These are phyloP conservation scores for Pseudomyrmex concolor DNA, from an alignment of 1,140 invertebrate species.

Conservation along the genomic window DNA sequence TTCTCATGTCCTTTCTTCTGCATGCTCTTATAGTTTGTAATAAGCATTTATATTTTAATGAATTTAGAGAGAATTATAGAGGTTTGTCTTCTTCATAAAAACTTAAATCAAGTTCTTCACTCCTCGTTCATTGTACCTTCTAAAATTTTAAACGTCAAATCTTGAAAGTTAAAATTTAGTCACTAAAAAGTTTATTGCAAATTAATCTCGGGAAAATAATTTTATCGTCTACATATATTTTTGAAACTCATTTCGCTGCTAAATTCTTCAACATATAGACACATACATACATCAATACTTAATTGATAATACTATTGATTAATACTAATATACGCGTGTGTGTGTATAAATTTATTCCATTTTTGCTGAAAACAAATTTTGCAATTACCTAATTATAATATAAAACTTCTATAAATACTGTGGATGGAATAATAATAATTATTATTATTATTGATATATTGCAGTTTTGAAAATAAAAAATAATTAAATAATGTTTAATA, in stretches of 20 bases:
- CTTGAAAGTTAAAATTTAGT: constrained; percentile 1
- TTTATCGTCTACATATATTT: background rate
- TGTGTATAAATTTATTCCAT: no score
- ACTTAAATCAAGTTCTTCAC: background rate
- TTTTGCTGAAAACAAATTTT: no score
- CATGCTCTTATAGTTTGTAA: background rate
- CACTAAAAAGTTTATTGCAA: constrained; percentile 9
- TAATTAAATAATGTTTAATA: no score
- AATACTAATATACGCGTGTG: no score
- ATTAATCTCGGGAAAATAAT: background rate
- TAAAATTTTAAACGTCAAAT: constrained; percentile 4
- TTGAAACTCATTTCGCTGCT: constrained; percentile 5
- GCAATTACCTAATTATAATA: no score
- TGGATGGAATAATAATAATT: no score
- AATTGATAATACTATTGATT: no score
- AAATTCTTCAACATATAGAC: background rate
- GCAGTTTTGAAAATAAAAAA: no score
- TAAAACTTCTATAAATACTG: no score
- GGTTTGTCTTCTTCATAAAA: background rate
- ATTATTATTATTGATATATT: no score
- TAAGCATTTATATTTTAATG: constrained; percentile 30
- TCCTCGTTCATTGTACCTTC: background rate
- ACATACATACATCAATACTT: no score
- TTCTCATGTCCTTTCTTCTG: background rate
- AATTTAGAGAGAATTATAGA: constrained; percentile 23